Evolutionary conservation across 2,113 vertebrate species (phyloP).

Genomic region (Himantopus leucocephalus): DNA sequence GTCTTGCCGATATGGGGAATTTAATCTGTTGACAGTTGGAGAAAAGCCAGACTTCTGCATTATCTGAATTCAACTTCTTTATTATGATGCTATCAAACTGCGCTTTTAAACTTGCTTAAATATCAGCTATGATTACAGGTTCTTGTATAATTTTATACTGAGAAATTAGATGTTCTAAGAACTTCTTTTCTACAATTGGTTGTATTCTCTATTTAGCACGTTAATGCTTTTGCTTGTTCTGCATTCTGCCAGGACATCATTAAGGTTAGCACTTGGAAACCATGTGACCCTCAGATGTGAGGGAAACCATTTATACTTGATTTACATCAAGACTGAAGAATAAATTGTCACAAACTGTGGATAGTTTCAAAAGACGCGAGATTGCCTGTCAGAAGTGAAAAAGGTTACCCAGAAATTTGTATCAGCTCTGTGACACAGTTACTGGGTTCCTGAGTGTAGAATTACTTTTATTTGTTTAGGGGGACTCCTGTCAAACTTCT

Average conservation of each 20-base stretch:
- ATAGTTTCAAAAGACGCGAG: neutral
- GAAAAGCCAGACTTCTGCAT: neutral
- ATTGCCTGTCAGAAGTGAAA: neutral
- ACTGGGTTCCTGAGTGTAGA: neutral
- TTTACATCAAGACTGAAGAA: neutral
- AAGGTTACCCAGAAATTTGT: neutral
- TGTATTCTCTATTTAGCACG: neutral
- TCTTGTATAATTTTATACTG: neutral
- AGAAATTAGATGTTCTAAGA: neutral
- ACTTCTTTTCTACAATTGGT: neutral
- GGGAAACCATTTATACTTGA: neutral
- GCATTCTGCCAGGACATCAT: neutral
- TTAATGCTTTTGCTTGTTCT: neutral
- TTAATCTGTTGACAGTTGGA: neutral
- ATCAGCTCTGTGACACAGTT: neutral
- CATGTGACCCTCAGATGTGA: neutral
- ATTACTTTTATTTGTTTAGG: neutral
- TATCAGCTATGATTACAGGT: neutral
- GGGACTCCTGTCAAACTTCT: neutral
- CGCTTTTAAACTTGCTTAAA: neutral
- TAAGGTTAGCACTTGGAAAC: neutral
- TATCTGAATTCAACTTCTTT: neutral
- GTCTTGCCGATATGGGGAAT: neutral
- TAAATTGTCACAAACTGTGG: neutral
- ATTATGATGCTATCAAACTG: neutral